A percentile compares a stretch with the other conserved stretches of the same genome.
Conservation (phyloP, 1,140 invertebrate species). For the Apolygus lucorum region DNA sequence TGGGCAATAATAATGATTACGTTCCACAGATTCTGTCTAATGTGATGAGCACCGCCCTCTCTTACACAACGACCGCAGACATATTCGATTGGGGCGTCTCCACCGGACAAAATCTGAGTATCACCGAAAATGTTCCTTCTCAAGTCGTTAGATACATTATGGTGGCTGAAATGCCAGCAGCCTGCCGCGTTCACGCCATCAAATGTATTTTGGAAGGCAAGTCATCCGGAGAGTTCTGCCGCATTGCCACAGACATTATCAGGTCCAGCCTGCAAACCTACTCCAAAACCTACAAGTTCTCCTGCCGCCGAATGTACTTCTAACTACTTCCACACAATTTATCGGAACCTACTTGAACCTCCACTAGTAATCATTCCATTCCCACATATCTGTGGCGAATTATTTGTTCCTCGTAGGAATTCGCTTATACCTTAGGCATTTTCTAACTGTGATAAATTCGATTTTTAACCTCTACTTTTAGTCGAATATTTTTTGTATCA, state of each 20-base stretch:
- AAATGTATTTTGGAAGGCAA: slow-evolving; percentile 35
- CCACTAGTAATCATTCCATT: too few relatives aligned
- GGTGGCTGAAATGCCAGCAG: slow-evolving; percentile 36
- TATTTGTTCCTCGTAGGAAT: too few relatives aligned
- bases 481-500: not conserved
- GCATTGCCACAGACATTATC: slow-evolving; percentile 37
- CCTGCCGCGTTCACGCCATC: slow-evolving; percentile 38
- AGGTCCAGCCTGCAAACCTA: not conserved
- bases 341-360: too few relatives aligned
- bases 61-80: slow-evolving; percentile 38
- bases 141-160: slow-evolving; percentile 42
- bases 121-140: slow-evolving; percentile 33
- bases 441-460: too few relatives aligned
- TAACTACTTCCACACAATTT: too few relatives aligned
- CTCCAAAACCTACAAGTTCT: slow-evolving; percentile 7
- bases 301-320: too few relatives aligned
- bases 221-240: slow-evolving; percentile 38
- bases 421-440: too few relatives aligned
- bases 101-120: slow-evolving; percentile 34
- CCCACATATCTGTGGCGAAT: too few relatives aligned
- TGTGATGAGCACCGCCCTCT: slow-evolving; percentile 38
- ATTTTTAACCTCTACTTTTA: too few relatives aligned
- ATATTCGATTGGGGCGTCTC: slow-evolving; percentile 42
- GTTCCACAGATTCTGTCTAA: slow-evolving; percentile 33
- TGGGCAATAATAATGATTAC: too few relatives aligned